These are phyloP conservation scores for Drosophila grimshawi DNA, from an alignment of 1,140 invertebrate species.

Conservation along the genomic window DNA sequence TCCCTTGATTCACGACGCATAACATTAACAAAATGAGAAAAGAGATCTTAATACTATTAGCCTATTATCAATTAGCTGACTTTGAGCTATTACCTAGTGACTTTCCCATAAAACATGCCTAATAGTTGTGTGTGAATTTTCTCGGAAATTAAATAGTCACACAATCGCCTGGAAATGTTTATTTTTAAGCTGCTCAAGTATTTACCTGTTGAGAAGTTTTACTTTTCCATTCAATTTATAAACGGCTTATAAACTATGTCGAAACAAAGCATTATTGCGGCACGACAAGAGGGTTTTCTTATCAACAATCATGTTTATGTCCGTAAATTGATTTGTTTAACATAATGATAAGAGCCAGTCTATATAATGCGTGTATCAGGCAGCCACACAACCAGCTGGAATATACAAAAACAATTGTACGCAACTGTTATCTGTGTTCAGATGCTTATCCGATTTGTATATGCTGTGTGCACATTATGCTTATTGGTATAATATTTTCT, in stretches of 20 bases:
- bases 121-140: background rate
- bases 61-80: background rate
- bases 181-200: background rate
- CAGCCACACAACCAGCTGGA: background rate
- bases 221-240: constrained; percentile 11
- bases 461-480: background rate
- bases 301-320: constrained; percentile 6
- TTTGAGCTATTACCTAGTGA: background rate
- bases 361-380: background rate
- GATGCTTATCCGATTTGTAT: background rate
- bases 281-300: background rate
- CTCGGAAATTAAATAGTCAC: background rate
- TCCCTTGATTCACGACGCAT: too few species aligned
- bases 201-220: constrained; percentile 10
- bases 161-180: background rate
- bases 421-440: constrained; percentile 5
- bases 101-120: background rate
- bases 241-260: background rate
- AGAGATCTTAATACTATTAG: too few species aligned
- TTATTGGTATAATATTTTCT: background rate
- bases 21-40: too few species aligned
- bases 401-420: background rate
- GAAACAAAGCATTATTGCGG: too few species aligned
- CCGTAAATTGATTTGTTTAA: background rate
- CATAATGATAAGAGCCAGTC: constrained; percentile 8